phyloP scores from a whole-genome alignment of 1,140 invertebrate genomes.

The Oreohelix idahoensis region DNA sequence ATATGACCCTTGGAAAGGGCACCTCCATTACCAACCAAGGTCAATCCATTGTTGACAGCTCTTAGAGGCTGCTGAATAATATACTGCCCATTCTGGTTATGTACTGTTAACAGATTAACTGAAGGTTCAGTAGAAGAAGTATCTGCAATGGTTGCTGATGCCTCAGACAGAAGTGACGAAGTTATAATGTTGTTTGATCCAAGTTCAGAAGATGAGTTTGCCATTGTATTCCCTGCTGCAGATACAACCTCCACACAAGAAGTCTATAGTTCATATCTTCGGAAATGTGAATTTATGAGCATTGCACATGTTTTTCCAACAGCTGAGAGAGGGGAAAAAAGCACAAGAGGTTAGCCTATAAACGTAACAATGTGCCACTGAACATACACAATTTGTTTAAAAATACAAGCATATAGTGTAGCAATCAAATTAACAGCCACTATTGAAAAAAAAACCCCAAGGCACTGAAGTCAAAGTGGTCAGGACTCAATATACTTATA shows the following conservation, averaged over 20 bases:
- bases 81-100: constrained; percentile 34
- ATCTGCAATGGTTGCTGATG: neutral
- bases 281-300: too few relatives aligned
- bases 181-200: neutral
- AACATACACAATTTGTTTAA: too few relatives aligned
- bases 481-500: too few relatives aligned
- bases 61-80: constrained; percentile 32
- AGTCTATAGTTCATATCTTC: neutral
- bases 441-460: too few relatives aligned
- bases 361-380: too few relatives aligned
- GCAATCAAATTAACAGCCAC: too few relatives aligned
- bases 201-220: neutral
- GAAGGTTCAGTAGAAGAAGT: neutral
- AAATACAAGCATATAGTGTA: too few relatives aligned
- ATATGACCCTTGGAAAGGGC: constrained; percentile 37
- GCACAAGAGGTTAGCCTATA: too few relatives aligned
- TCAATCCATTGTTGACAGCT: constrained; percentile 21
- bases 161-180: neutral
- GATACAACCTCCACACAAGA: neutral
- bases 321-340: neutral
- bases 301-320: neutral
- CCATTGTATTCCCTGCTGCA: neutral
- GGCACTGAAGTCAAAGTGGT: too few relatives aligned
- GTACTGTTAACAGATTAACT: constrained; percentile 19
- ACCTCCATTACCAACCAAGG: constrained; percentile 31